Evolutionary conservation across 2,113 vertebrate genomes (phyloP).

Genomic region (Dipodomys ordii): DNA sequence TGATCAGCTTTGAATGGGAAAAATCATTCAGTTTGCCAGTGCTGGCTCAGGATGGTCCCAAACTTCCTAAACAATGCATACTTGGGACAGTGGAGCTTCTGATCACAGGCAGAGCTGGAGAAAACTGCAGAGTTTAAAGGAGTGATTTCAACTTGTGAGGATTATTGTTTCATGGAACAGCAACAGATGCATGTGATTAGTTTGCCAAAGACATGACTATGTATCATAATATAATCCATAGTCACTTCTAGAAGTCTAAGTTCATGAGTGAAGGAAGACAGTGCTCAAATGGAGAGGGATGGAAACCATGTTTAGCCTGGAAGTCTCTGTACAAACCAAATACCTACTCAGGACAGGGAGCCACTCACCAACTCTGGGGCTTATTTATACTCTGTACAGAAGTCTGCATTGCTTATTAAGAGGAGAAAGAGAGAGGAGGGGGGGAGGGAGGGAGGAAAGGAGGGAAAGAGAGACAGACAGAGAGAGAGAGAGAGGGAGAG

Average conservation of each 20-base stretch:
- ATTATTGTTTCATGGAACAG: neutral
- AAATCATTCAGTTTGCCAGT: neutral
- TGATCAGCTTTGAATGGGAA: neutral
- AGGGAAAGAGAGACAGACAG: neutral
- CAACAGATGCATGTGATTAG: neutral
- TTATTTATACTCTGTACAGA: neutral
- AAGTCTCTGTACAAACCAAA: neutral
- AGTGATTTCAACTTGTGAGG: neutral
- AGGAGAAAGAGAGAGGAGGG: neutral
- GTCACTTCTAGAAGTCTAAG: neutral
- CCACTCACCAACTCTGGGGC: neutral
- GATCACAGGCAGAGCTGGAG: neutral
- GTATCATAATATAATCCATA: rapidly evolving
- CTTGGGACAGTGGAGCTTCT: neutral
- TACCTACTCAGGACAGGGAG: neutral
- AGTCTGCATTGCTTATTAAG: neutral
- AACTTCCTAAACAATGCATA: neutral
- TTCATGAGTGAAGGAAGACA: neutral
- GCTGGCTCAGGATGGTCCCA: neutral
- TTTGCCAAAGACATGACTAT: too few species aligned
- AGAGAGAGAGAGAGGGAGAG: neutral
- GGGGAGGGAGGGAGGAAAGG: neutral
- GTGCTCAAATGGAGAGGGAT: neutral
- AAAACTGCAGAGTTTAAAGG: neutral
- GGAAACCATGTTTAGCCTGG: neutral